These are phyloP conservation scores for Bubo scandiacus DNA, from an alignment of 2,113 vertebrate species.

Conservation along the genomic window DNA sequence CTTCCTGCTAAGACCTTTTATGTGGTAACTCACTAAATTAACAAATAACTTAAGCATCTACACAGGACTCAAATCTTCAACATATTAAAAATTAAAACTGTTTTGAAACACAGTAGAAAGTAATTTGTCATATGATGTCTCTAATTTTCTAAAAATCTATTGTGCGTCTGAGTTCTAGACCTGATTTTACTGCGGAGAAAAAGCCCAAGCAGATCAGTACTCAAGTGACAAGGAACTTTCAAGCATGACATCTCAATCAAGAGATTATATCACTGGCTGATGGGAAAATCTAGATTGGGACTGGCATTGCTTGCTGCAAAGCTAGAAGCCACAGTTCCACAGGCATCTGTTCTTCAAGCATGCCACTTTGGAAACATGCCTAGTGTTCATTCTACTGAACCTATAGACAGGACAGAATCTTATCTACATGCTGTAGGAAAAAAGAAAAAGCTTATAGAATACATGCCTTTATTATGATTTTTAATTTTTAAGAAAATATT, in stretches of 20 bases:
- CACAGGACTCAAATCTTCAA: neutral
- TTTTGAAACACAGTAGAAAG: neutral
- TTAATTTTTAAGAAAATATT: neutral
- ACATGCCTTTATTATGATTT: neutral
- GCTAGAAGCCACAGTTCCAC: neutral
- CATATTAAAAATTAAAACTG: neutral
- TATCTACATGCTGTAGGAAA: fast-evolving
- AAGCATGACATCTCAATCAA: no score
- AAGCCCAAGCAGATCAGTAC: neutral
- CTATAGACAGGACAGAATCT: neutral
- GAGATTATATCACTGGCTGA: neutral
- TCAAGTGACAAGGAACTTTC: neutral
- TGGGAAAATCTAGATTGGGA: neutral
- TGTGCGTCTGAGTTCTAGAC: neutral
- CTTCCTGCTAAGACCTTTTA: neutral
- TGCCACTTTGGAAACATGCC: neutral
- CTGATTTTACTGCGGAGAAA: neutral
- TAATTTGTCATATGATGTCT: neutral
- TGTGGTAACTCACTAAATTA: neutral
- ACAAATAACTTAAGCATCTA: neutral
- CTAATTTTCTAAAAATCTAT: neutral
- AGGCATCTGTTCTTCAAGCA: neutral
- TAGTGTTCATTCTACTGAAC: neutral
- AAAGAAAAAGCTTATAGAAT: neutral
- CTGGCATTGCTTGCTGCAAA: neutral